Conservation (phyloP, 1,140 invertebrate species). For the Drosophila nebulosa region DNA sequence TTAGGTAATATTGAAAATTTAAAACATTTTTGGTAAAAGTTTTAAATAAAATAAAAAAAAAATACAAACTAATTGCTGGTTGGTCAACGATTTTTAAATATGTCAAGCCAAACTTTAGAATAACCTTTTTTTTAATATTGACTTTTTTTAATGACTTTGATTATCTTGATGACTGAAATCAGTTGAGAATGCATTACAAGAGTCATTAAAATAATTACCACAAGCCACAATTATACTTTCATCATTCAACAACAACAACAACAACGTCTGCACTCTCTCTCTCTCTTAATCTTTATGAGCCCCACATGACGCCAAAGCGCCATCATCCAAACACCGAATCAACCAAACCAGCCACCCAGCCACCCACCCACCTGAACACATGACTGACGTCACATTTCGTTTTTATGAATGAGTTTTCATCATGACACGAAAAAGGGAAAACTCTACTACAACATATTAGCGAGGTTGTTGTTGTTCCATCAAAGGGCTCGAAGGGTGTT, state of each 20-base stretch:
- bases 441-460: background rate
- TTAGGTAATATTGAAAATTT: no score
- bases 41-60: no score
- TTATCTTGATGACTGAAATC: background rate
- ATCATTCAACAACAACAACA: conserved; percentile 29
- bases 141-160: no score
- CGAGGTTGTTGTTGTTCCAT: conserved; percentile 5
- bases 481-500: background rate
- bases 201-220: background rate
- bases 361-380: background rate
- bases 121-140: no score
- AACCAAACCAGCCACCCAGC: no score
- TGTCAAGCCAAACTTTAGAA: no score
- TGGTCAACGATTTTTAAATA: no score
- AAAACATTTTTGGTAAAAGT: no score
- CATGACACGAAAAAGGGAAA: conserved; percentile 18
- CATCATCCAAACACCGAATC: no score
- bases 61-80: no score
- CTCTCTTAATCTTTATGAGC: conserved; percentile 4
- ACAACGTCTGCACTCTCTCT: conserved; percentile 10
- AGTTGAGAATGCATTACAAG: background rate
- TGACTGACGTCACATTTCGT: conserved; percentile 52
- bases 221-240: background rate
- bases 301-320: conserved; percentile 7
- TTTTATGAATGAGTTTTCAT: conserved; percentile 52